Conservation (phyloP, 64 coral and sea anemone species). For the Trachythela sp. region DNA sequence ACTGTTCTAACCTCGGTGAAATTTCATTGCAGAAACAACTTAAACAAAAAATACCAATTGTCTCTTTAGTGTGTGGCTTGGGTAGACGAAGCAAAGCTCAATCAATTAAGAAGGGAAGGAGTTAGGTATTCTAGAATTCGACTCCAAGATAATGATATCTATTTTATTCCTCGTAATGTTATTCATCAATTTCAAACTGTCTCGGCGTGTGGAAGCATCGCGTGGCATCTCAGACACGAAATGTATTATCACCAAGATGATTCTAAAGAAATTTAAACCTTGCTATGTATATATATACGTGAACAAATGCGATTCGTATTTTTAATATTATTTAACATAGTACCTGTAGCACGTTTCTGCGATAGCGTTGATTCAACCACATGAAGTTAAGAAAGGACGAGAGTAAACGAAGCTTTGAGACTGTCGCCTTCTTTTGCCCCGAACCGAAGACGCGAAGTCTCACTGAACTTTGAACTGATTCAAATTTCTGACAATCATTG, state of each 20-base stretch:
- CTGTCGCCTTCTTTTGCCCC: no score
- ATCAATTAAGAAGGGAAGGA: conserved; percentile 88
- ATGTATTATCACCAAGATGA: conserved; percentile 74
- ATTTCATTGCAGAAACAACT: background rate
- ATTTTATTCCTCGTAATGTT: conserved; percentile 95
- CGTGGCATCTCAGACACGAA: conserved; percentile 97
- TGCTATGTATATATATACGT: no score
- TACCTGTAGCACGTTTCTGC: no score
- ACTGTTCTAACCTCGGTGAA: no score
- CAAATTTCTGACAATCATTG: no score
- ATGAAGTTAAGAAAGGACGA: no score
- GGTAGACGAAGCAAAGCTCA: conserved; percentile 97
- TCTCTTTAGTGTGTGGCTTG: conserved; percentile 69
- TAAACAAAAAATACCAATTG: background rate
- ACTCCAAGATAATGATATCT: conserved; percentile 92
- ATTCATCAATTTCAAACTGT: conserved; percentile 94
- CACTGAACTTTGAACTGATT: no score
- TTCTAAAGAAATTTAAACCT: conserved; percentile 16
- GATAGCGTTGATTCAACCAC: no score
- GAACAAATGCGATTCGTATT: no score
- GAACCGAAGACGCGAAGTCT: no score
- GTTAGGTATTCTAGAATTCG: conserved; percentile 66
- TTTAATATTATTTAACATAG: no score
- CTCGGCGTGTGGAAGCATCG: conserved; percentile 87
- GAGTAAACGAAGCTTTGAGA: no score